These are phyloP conservation scores for Camponotus vicinus DNA, from an alignment of 1,140 invertebrate genomes.

Conservation along the genomic window DNA sequence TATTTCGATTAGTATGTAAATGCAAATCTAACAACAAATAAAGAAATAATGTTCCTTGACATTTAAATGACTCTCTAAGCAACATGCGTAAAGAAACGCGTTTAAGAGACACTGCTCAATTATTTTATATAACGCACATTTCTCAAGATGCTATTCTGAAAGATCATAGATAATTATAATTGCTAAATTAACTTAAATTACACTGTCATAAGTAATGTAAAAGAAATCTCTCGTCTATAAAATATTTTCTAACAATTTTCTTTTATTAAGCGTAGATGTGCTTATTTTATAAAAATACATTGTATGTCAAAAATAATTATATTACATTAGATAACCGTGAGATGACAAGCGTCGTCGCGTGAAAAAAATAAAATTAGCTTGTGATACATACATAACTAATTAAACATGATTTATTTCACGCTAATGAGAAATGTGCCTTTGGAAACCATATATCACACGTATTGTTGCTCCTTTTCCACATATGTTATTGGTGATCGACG, in stretches of 20 bases:
- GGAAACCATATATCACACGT: no score
- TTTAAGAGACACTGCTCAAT: not conserved
- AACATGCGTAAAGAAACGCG: not conserved
- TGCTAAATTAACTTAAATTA: not conserved
- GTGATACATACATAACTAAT: not conserved
- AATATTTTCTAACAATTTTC: constrained; percentile 21
- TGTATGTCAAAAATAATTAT: not conserved
- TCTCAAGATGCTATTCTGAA: not conserved
- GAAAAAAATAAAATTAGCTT: not conserved
- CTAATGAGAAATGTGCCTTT: no score
- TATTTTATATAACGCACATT: not conserved
- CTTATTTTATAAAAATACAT: constrained; percentile 13
- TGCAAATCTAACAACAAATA: no score
- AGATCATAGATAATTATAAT: not conserved
- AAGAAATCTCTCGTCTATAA: not conserved
- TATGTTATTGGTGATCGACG: no score
- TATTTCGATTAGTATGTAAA: not conserved
- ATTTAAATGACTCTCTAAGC: not conserved
- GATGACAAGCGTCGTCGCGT: not conserved
- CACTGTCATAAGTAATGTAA: not conserved
- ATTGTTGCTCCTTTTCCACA: no score
- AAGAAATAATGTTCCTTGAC: not conserved
- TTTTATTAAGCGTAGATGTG: not conserved
- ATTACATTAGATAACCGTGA: not conserved
- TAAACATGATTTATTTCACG: not conserved